Evolutionary conservation across 1,140 invertebrate species (phyloP), one percentile per base, ranked within the genome.

Genomic region (Penaeus indicus): DNA sequence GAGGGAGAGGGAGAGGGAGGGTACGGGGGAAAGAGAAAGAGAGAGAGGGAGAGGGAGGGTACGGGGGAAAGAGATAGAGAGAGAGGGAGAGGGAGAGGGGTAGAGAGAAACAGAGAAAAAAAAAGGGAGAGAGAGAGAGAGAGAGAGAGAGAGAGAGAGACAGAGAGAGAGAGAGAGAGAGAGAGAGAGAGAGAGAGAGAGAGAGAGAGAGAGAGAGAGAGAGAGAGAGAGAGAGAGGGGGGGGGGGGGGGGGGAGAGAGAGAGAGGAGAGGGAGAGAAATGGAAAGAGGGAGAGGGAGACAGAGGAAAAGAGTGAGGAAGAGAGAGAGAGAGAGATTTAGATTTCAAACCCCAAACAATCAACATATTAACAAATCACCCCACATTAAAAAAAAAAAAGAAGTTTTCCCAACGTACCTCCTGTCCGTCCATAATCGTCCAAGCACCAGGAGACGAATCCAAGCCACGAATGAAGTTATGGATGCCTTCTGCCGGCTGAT

Each of bases 381-480:
- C 32, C 38, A 75, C 69, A 75, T 32, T 0, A 72, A 79, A 42
- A 38, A 80, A 80, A 18, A 0, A 47, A 1, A 2, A 54, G 0
- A 54, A 69, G 4, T 42, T 22, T 85, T 13, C 16, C 47, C 27
- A 67, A 84, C 78, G 25, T n/a, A 91, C 90, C 94, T 92, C 96
- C 95, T 92, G 95, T 92, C 94, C 94, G 83, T 95, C 94, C 1
- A 99, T 93, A 0, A 93, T 92, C 0, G 96, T 95, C 94, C 96
- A 96, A 0, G 98, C 98, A 3, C 98, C 98, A 0, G 98, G 98
- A 0, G 96, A 96, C 77, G 97, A 98, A 92, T 99, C 98, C 91
- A 98, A 94, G 3, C 97, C 98, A 64, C 98, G 94, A 87, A 99
- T 97, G 91, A 99, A 99, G 93, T 99, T 97, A 92, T 99, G 98